These are phyloP conservation scores for Oscheius sp. DNA, from an alignment of 1,140 invertebrate genomes.

Conservation along the genomic window DNA sequence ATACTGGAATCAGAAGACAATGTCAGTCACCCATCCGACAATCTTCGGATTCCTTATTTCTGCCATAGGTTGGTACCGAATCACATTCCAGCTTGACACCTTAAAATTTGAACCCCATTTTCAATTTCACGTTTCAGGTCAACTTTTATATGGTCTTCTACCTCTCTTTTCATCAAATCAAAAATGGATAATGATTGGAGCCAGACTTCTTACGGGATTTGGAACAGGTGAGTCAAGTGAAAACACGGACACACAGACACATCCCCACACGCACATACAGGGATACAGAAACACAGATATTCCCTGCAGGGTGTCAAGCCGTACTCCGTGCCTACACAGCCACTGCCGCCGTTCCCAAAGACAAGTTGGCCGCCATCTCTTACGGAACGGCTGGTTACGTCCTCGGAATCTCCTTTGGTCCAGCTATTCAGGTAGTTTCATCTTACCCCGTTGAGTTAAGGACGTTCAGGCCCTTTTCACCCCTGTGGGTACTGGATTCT, in stretches of 20 bases:
- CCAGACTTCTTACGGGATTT: slow-evolving; percentile 25
- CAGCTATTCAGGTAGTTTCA: slow-evolving; percentile 24
- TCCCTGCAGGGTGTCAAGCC: slow-evolving; percentile 14
- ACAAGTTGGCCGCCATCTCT: slow-evolving; percentile 31
- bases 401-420: slow-evolving; percentile 35
- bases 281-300: neutral
- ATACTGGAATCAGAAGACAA: slow-evolving; percentile 27
- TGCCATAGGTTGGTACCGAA: slow-evolving; percentile 9
- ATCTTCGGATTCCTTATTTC: slow-evolving; percentile 22
- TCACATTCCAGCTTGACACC: no score
- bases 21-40: slow-evolving; percentile 13
- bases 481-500: slow-evolving; percentile 31
- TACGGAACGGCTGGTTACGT: slow-evolving; percentile 39
- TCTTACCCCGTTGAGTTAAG: neutral
- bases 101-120: no score
- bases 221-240: slow-evolving; percentile 8
- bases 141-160: slow-evolving; percentile 19
- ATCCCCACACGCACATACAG: neutral
- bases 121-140: neutral
- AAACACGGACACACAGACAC: neutral
- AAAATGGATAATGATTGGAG: slow-evolving; percentile 32
- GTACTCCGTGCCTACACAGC: slow-evolving; percentile 32
- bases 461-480: slow-evolving; percentile 29
- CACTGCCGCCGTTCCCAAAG: slow-evolving; percentile 28
- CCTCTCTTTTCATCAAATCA: slow-evolving; percentile 9